Conservation (phyloP, 2,888 invertebrate genomes). For the Platynereis dumerilii region DNA sequence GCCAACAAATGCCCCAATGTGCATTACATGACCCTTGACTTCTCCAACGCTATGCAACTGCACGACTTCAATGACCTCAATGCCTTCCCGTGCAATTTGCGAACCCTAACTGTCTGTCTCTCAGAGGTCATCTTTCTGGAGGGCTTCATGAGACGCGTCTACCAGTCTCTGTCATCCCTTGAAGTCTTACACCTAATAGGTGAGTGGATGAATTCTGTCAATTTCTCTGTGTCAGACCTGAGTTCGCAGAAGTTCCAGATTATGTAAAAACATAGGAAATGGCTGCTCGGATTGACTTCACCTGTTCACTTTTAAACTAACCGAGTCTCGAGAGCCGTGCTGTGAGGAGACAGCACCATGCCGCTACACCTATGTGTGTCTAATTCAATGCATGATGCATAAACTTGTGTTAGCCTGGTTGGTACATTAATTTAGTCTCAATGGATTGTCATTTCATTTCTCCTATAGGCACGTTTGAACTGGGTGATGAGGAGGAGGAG, state of each 20-base stretch:
- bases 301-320: too few relatives aligned
- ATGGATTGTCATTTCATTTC: too few relatives aligned
- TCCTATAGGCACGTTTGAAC: conserved; percentile 63
- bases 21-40: conserved; percentile 85
- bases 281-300: too few relatives aligned
- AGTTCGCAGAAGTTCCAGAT: too few relatives aligned
- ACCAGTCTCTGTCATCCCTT: conserved; percentile 97
- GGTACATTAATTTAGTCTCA: too few relatives aligned
- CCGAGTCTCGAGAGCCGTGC: too few relatives aligned
- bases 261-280: too few relatives aligned
- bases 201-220: conserved; percentile 64
- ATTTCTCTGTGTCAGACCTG: too few relatives aligned
- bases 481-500: conserved; percentile 89
- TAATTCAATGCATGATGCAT: too few relatives aligned
- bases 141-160: conserved; percentile 99
- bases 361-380: too few relatives aligned
- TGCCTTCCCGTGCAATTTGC: conserved; percentile 95
- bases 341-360: too few relatives aligned
- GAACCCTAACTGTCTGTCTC: conserved; percentile 93
- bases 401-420: too few relatives aligned
- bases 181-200: conserved; percentile 97
- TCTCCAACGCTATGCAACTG: conserved; percentile 86
- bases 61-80: conserved; percentile 99
- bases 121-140: conserved; percentile 99
- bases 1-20: conserved; percentile 70